A percentile compares a stretch with the other conserved stretches of the same genome.
Evolutionary conservation across 1,140 invertebrate genomes (phyloP).

Genomic region (Hylyphantes graminicola): DNA sequence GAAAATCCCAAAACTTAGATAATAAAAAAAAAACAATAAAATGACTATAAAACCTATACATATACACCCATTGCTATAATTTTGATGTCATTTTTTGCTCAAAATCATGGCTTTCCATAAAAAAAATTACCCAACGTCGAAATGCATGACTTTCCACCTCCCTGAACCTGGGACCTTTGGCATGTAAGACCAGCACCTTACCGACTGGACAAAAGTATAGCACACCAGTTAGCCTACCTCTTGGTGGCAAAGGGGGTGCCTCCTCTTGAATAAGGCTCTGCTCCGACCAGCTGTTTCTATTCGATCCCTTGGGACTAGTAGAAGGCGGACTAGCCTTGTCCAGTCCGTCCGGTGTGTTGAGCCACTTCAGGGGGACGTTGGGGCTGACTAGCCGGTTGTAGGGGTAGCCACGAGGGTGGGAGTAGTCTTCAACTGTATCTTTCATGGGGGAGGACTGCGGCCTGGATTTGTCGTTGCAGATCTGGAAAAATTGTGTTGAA

Average conservation of each 20-base stretch:
- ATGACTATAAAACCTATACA: too few relatives aligned
- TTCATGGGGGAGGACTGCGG: slow-evolving; percentile 41
- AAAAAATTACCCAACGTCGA: too few relatives aligned
- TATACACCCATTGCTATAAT: too few relatives aligned
- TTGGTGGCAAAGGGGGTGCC: slow-evolving; percentile 74
- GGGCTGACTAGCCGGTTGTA: slow-evolving; percentile 74
- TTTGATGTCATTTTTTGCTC: too few relatives aligned
- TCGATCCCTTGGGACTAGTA: slow-evolving; percentile 38
- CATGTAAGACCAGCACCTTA: too few relatives aligned
- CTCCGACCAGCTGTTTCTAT: slow-evolving; percentile 74
- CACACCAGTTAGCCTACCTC: slow-evolving; percentile 67
- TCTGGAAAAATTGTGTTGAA: too few relatives aligned
- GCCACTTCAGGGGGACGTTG: slow-evolving; percentile 71
- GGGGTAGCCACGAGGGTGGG: slow-evolving; percentile 72
- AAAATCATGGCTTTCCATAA: too few relatives aligned
- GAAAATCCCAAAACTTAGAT: too few relatives aligned
- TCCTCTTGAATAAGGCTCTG: slow-evolving; percentile 68
- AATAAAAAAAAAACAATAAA: too few relatives aligned
- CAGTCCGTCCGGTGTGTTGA: slow-evolving; percentile 68
- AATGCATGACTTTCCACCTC: too few relatives aligned
- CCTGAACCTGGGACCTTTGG: too few relatives aligned
- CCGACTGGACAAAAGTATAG: too few relatives aligned
- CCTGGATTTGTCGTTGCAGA: slow-evolving; percentile 31
- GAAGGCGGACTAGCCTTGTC: slow-evolving; percentile 47
- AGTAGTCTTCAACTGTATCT: slow-evolving; percentile 65